Base-by-base conservation (phyloP, 1,140 invertebrate genomes). In the Drosophila sucinea region DNA sequence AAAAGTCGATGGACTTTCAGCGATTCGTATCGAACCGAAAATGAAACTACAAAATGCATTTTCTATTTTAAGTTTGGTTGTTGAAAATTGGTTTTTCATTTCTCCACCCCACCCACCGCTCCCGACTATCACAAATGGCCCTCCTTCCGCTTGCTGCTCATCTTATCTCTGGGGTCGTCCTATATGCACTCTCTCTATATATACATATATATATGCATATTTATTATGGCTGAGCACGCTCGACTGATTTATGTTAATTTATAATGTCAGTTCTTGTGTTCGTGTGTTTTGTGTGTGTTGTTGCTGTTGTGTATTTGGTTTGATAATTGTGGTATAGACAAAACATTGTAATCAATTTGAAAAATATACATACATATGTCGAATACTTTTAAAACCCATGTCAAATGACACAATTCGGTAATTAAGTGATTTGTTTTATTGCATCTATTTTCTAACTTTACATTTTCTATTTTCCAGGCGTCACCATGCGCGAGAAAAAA, bases 401-500 rank as follows among this genome's bases (percentile, higher is more conserved):
- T 67, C 67, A 73, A 64, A 69, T 70, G 58, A 64, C 38, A 47
- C 60, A 69, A 60, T 72, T 84, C 33, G 44, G 58, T 38, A 75
- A 79, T 66, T 63, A 58, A 74, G 55, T 82, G 55, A 74, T 77
- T 58, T 64, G 23, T 65, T 60, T 54, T 38, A 65, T 17, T 17
- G 17, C 17, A n/a, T 65, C 47, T 60, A 44, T 62, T 33, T 29
- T 64, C 60, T 30, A 38, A 11, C 5, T 44, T 6, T 25, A 4
- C 8, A 25, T 17, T 1, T 62, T 66, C 57, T 60, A 8, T 83
- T 95, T 94, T 54, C 94, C 94, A 96, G 96, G 95, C 93, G 96
- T 97, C 92, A 96, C 96, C 90, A 97, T 97, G 96, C 94, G 96
- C 92, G 96, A 97, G 93, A 97, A 97, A 93, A 97, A 97, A 92